Base-by-base conservation (phyloP, 1,140 invertebrate genomes). In the Heliconius hewitsoni region DNA sequence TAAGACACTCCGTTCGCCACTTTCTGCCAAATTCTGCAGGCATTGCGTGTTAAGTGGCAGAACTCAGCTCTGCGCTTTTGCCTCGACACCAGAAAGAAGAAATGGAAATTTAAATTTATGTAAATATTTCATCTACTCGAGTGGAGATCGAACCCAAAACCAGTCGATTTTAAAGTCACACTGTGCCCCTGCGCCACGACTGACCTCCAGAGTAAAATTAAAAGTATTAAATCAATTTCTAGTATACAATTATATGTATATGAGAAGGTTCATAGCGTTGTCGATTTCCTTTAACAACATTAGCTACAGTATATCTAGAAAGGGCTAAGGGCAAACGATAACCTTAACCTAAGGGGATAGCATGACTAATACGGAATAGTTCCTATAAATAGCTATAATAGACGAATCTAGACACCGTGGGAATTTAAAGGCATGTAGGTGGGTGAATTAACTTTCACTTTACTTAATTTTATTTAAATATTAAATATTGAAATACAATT, bases 271-370 rank as follows among this genome's bases (percentile, higher is more conserved):
- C 13, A 66, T 5, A 6, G 23, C 23, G 23, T 27, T 27, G 23
- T 66, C 27, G 23, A 23, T 81, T 83, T 81, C 74, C 77, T 71
- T 50, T 70, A 71, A 73, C 57, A 50, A 71, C 75, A 80, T 79
- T 80, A 80, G 77, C 74, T 74, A 83, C 76, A 74, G 52, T 66
- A 23, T 66, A 73, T 50, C 30, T 50, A 77, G 50, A 83, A 75
- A 77, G 79, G 73, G 74, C 78, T 27, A 78, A 78, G 80, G 78
- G 78, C 80, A 77, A 73, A 66, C 55, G 76, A 80, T 81, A 74
- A 77, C 42, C 76, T 80, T 81, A 74, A 73, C 57, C 77, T 73
- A 39, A n/a, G 74, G 42, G 74, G 34, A 73, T 74, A 18, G 74
- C 74, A 74, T 42, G 73, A 50, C 37, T 79, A 75, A 72, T 46